phyloP scores from a whole-genome alignment of 2,113 vertebrate genomes.

The Crotalus viridis region DNA sequence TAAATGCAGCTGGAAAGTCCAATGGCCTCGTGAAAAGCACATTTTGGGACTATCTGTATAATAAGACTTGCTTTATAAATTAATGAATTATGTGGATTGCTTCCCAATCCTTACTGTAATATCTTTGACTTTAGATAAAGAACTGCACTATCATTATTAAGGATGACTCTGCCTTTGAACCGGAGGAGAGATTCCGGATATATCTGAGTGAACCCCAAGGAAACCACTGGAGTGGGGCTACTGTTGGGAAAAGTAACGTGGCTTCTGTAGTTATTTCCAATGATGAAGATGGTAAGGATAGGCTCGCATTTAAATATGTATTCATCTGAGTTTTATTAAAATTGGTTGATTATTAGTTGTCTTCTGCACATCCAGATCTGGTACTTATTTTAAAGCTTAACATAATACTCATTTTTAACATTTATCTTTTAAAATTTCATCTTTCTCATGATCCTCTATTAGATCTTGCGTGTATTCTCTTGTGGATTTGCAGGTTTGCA shows the following conservation, averaged over 20 bases:
- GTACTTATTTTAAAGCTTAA: neutral
- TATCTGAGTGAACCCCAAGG: conserved; percentile 85
- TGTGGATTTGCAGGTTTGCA: too few species aligned
- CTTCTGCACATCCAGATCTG: neutral
- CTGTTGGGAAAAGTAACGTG: conserved; percentile 77
- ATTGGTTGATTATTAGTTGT: too few species aligned
- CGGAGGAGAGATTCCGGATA: conserved; percentile 92
- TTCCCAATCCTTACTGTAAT: neutral
- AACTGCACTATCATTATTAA: conserved; percentile 87
- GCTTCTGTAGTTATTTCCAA: conserved; percentile 89
- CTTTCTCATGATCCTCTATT: too few species aligned
- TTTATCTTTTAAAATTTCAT: too few species aligned
- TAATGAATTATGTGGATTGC: neutral
- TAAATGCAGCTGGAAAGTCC: too few species aligned
- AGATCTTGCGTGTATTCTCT: too few species aligned
- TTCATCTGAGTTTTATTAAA: neutral
- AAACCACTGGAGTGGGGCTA: conserved; percentile 94
- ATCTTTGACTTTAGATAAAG: conserved; percentile 77
- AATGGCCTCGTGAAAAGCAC: too few species aligned
- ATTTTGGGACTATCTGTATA: too few species aligned
- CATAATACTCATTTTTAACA: neutral
- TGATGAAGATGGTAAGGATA: conserved; percentile 88
- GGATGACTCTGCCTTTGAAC: conserved; percentile 93
- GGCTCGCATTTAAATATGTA: neutral
- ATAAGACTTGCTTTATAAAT: neutral